phyloP scores from a whole-genome alignment of 2,888 invertebrate species.

The Pterostichus madidus region DNA sequence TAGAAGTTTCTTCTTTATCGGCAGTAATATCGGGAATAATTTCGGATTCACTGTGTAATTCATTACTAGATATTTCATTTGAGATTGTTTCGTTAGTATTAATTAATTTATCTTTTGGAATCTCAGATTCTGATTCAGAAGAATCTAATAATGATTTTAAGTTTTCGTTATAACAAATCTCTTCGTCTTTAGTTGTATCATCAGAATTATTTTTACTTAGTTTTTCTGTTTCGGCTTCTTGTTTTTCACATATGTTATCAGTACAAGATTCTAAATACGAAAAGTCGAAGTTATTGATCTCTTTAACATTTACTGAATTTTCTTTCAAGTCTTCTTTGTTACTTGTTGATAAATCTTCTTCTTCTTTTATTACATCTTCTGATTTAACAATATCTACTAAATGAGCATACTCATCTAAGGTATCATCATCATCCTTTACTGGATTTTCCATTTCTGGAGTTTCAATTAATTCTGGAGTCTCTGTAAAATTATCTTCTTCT shows the following conservation, averaged over 20 bases:
- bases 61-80: background rate
- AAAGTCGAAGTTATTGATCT: constrained; percentile 35
- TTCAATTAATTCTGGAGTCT: background rate
- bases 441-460: background rate
- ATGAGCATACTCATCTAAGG: constrained; percentile 18
- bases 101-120: background rate
- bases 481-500: background rate
- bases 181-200: background rate
- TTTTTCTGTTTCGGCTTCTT: background rate
- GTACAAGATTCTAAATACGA: constrained; percentile 39
- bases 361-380: constrained; percentile 21
- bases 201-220: constrained; percentile 12
- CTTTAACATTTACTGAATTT: background rate
- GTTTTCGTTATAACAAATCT: constrained; percentile 1
- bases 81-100: background rate
- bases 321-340: background rate
- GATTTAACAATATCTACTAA: constrained; percentile 11
- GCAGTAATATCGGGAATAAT: background rate
- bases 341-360: background rate
- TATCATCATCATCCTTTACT: background rate
- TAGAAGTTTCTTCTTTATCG: background rate
- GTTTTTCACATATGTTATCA: constrained; percentile 35
- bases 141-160: constrained; percentile 36
- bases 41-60: background rate
- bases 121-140: constrained; percentile 36